Conservation (phyloP, 2,113 vertebrate species). For the Cavia porcellus region DNA sequence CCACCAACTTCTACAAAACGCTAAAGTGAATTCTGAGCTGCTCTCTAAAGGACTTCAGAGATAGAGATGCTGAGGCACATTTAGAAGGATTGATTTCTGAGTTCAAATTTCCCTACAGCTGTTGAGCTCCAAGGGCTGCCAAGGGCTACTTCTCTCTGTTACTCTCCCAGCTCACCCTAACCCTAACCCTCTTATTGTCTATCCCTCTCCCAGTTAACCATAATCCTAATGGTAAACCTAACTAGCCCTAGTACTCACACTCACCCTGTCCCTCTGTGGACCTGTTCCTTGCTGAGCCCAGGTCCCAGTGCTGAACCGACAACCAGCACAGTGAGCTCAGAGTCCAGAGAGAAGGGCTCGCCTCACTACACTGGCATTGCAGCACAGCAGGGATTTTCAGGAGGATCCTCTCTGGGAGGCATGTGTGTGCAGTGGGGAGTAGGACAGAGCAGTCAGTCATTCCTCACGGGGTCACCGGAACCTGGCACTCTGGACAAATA, state of each 20-base stretch:
- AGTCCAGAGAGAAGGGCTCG: background rate
- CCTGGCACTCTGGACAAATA: background rate
- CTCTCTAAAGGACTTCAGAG: background rate
- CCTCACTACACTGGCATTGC: background rate
- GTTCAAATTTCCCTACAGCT: background rate
- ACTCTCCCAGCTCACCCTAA: background rate
- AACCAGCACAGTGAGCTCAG: background rate
- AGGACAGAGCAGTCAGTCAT: background rate
- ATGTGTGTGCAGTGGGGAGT: background rate
- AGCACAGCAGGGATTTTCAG: background rate
- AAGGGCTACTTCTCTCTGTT: background rate
- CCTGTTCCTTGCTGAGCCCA: background rate
- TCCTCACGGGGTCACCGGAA: background rate
- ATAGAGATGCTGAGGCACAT: background rate
- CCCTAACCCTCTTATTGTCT: background rate
- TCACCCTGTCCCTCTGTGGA: background rate
- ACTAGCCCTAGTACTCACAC: background rate
- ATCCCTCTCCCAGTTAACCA: background rate
- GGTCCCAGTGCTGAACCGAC: background rate
- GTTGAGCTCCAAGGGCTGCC: background rate
- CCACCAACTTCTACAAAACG: background rate
- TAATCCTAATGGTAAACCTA: background rate
- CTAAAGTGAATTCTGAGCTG: background rate
- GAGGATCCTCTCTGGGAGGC: background rate
- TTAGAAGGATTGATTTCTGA: constrained; percentile 26